Evolutionary conservation across 2,888 invertebrate genomes (phyloP).

Genomic region (Hedychridium roseum): DNA sequence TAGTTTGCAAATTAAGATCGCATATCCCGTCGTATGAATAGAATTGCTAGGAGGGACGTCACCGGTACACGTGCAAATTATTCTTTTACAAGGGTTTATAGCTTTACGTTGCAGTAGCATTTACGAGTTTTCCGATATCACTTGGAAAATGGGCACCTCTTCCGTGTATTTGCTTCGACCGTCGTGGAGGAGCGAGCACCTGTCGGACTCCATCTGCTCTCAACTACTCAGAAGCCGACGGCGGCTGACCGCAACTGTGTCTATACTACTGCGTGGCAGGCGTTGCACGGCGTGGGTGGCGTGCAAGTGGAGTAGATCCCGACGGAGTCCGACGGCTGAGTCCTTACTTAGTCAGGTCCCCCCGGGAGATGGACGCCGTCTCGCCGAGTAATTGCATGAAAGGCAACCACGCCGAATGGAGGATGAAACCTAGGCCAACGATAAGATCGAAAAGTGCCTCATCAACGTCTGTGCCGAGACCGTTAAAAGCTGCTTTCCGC

Average conservation of each 20-base stretch:
- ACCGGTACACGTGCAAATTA: no score
- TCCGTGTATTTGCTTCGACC: not conserved
- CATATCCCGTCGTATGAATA: no score
- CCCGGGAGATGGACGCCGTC: slow-evolving; percentile 44
- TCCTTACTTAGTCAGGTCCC: slow-evolving; percentile 43
- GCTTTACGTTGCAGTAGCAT: no score
- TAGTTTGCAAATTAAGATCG: slow-evolving; percentile 45
- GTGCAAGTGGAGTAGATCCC: slow-evolving; percentile 38
- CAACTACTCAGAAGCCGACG: slow-evolving; percentile 46
- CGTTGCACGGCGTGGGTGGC: slow-evolving; percentile 1
- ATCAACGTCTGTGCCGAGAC: no score
- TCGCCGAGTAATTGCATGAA: slow-evolving; percentile 53
- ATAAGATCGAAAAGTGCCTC: no score
- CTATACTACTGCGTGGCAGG: slow-evolving; percentile 45
- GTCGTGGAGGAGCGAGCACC: slow-evolving; percentile 34
- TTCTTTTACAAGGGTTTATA: no score
- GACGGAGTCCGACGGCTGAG: slow-evolving; percentile 30
- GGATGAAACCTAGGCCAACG: no score
- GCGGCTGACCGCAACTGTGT: slow-evolving; percentile 55
- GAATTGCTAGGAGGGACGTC: no score
- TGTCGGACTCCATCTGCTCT: slow-evolving; percentile 44
- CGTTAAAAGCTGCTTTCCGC: no score
- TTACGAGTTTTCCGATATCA: not conserved
- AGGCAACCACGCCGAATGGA: no score
- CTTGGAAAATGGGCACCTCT: no score